Evolutionary conservation across 2,113 vertebrate species (phyloP).

Genomic region (Catharus fuscescens): DNA sequence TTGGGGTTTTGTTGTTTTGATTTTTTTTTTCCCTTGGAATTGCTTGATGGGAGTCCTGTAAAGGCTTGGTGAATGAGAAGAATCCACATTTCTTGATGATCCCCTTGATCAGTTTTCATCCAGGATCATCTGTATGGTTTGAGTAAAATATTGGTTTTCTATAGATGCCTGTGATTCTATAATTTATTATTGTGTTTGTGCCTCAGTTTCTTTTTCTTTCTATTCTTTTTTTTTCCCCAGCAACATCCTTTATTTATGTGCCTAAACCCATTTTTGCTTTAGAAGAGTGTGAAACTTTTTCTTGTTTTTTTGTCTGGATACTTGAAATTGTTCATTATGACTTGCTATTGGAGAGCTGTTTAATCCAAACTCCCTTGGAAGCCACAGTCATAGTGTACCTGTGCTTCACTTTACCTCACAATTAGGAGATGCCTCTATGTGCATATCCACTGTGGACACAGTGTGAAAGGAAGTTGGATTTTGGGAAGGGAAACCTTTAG

Average conservation of each 20-base stretch:
- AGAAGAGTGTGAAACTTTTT: not conserved
- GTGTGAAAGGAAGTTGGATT: not conserved
- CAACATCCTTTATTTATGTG: not conserved
- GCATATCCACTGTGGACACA: fast-evolving
- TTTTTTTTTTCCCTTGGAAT: not conserved
- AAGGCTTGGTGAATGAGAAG: not conserved
- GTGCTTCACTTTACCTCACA: not conserved
- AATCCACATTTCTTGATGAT: not conserved
- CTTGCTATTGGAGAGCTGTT: not conserved
- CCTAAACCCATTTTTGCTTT: not conserved
- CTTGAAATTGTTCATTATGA: not conserved
- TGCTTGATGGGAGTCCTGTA: not conserved
- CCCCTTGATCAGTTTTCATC: not conserved
- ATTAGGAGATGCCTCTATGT: not conserved
- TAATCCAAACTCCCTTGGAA: not conserved
- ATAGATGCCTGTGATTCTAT: not conserved
- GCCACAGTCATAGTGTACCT: not conserved
- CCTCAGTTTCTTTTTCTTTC: not conserved
- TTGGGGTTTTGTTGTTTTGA: not conserved
- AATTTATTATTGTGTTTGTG: not conserved
- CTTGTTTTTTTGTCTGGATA: not conserved
- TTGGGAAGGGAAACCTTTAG: not conserved
- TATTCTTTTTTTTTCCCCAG: not conserved
- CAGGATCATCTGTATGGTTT: not conserved
- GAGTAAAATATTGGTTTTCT: not conserved